Evolutionary conservation across 2,797 vertebrate genomes (phyloP).

Genomic region (Argyrosomus regius): DNA sequence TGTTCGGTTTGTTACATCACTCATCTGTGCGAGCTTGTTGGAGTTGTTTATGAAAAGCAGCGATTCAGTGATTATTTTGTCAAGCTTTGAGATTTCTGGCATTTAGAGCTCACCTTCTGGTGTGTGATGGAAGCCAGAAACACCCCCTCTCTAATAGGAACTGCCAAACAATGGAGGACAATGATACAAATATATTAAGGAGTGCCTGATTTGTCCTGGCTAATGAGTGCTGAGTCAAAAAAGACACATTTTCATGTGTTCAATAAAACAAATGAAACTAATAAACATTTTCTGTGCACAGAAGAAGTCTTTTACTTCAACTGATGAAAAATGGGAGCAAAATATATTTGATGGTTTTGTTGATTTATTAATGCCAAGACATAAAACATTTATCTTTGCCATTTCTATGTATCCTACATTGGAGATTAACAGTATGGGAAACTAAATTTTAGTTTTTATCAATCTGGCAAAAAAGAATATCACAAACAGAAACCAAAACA

Average conservation of each 20-base stretch:
- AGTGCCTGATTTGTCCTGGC: constrained; percentile 6
- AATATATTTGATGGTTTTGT: background rate
- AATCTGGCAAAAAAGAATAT: too few relatives aligned
- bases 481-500: too few relatives aligned
- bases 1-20: constrained; percentile 18
- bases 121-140: constrained; percentile 49
- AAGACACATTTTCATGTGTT: background rate
- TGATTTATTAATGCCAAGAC: background rate
- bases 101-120: constrained; percentile 54
- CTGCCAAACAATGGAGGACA: constrained; percentile 35
- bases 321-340: too few relatives aligned
- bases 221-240: constrained; percentile 11
- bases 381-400: background rate
- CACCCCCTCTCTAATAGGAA: constrained; percentile 39
- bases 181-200: constrained; percentile 19
- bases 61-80: constrained; percentile 42
- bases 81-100: constrained; percentile 43
- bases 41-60: constrained; percentile 16
- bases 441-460: background rate
- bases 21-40: constrained; percentile 12
- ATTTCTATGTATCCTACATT: background rate
- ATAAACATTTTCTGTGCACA: background rate
- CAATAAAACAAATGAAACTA: constrained; percentile 16
- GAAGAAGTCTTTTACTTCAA: background rate
- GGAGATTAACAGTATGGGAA: background rate